Conservation (phyloP, 2,113 vertebrate species). For the Phylloscopus trochilus region DNA sequence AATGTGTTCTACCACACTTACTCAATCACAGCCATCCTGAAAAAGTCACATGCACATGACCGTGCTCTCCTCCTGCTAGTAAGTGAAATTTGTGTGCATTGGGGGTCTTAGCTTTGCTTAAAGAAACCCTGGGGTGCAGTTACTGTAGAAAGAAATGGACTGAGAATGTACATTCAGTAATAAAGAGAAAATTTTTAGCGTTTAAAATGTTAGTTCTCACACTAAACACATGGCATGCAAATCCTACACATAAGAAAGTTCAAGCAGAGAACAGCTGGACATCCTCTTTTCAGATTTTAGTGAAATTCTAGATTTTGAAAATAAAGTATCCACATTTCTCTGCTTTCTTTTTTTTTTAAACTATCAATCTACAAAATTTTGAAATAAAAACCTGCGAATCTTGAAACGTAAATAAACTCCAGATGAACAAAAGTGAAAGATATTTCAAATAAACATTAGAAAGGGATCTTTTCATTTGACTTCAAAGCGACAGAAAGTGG, state of each 20-base stretch:
- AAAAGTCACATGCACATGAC: not conserved
- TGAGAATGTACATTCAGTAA: conserved; percentile 1
- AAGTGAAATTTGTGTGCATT: not conserved
- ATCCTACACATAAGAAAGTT: not conserved
- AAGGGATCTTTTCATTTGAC: not conserved
- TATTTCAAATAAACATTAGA: conserved; percentile 30
- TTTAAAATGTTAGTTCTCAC: not conserved
- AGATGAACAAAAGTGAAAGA: not conserved
- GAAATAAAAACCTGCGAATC: not conserved
- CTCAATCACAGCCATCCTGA: not conserved
- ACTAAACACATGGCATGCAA: not conserved
- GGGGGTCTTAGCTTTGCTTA: not conserved
- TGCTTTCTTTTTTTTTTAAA: not conserved
- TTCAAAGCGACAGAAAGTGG: not conserved
- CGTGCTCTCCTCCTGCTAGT: not conserved
- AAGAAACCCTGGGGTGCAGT: not conserved
- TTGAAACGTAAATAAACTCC: conserved; percentile 9
- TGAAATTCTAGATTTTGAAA: conserved; percentile 52
- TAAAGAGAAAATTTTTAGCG: not conserved
- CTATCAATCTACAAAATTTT: not conserved
- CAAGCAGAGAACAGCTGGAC: not conserved
- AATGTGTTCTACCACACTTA: not conserved
- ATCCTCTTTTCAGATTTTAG: not conserved
- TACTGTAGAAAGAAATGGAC: conserved; percentile 1
- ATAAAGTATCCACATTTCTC: not conserved